phyloP scores from a whole-genome alignment of 2,113 vertebrate species.

The Hippocampus abdominalis region DNA sequence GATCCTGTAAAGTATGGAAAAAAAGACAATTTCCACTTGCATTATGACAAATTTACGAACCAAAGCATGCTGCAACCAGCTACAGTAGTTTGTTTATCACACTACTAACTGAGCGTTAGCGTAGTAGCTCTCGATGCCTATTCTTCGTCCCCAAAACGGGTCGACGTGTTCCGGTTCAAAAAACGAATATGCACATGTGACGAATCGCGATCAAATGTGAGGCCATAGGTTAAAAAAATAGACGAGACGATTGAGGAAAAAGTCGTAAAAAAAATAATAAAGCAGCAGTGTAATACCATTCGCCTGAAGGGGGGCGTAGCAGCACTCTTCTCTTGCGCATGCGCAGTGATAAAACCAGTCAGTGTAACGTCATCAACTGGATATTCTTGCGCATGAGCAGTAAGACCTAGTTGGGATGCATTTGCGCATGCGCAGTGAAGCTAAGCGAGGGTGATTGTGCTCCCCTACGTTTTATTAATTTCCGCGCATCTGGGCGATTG shows the following conservation, averaged over 20 bases:
- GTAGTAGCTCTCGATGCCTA: background rate
- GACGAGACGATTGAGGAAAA: fast-evolving
- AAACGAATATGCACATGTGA: fast-evolving
- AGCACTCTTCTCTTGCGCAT: slow-evolving; percentile 22
- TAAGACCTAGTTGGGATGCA: too few relatives aligned
- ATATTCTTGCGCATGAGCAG: slow-evolving; percentile 41
- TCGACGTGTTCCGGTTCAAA: background rate
- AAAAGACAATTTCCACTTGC: background rate
- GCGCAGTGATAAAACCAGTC: slow-evolving; percentile 12
- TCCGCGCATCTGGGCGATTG: background rate
- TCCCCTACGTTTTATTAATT: background rate
- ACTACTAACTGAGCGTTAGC: slow-evolving; percentile 32
- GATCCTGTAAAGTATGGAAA: slow-evolving; percentile 10
- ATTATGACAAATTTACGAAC: background rate
- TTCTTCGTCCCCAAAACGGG: background rate
- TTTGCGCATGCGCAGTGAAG: background rate
- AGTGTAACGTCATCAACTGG: too few relatives aligned
- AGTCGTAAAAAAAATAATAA: slow-evolving; percentile 33
- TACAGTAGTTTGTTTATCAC: background rate
- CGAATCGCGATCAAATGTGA: fast-evolving
- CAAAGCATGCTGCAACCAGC: background rate
- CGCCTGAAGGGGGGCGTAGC: slow-evolving; percentile 44
- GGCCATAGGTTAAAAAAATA: background rate
- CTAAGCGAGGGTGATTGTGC: background rate
- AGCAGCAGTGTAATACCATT: slow-evolving; percentile 38